Base-by-base conservation (phyloP, 2,888 invertebrate genomes). In the Eilema depressum region DNA sequence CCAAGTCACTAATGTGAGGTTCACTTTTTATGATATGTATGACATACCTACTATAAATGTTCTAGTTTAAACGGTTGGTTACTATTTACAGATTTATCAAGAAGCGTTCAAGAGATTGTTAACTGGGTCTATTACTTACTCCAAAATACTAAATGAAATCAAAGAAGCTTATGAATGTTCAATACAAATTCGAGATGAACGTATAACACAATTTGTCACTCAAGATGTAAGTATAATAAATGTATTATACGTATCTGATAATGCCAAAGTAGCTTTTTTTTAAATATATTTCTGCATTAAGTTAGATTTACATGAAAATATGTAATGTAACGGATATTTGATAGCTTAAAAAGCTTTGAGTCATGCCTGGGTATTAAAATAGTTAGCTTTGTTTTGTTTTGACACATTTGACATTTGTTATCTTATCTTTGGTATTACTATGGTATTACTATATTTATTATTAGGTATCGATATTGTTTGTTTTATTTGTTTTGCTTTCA, bases 161-260 rank as follows among this genome's bases (percentile, higher is more conserved):
- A 94, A 92, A 85, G 82, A 80, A 68, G 90, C 93, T 0, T 96
- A 95, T 73, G 95, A 95, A 75, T 85, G 88, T 69, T 86, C 95
- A 23, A 74, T 96, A 65, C 68, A 77, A 26, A 82, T 94, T 66
- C 86, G 95, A 76, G 86, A 95, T 84, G 85, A 93, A 76, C 88
- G 94, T 64, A 92, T 95, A 75, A 75, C 86, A 26, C 92, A 92
- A 78, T 93, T 88, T 65, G 89, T 91, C 41, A 87, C 83, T 60
- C 93, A 94, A 83, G 93, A 95, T 77, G 95, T 95, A 86, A 91
- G 94, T 91, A 8, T 23, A 8, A 17, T n/a, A 17, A 3, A 3
- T 17, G 3, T 33, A 2, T 1, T 10, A 60, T 20, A 12, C 33
- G 33, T 33, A 33, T 33, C 8, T 33, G 8, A 33, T 7, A 33